phyloP scores from a whole-genome alignment of 2,113 vertebrate genomes.

The Lepidothrix coronata region DNA sequence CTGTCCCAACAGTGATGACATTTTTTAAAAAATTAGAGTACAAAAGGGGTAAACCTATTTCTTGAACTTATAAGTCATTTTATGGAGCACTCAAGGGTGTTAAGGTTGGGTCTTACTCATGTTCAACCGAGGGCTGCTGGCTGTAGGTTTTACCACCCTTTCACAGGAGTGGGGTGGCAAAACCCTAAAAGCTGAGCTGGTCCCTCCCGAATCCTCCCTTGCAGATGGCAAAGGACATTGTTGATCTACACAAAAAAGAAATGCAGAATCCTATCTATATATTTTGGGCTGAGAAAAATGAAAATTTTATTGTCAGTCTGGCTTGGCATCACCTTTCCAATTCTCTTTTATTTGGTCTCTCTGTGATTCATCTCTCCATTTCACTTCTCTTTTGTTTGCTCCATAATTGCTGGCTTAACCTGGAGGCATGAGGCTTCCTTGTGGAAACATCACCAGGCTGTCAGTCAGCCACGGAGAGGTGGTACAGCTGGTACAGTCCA shows the following conservation, averaged over 20 bases:
- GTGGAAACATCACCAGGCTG: conserved; percentile 30
- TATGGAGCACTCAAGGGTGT: background rate
- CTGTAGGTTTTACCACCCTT: background rate
- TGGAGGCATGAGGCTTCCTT: conserved; percentile 47
- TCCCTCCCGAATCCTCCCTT: background rate
- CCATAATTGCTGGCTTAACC: conserved; percentile 53
- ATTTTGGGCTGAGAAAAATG: background rate
- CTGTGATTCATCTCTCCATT: background rate
- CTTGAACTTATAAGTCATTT: background rate
- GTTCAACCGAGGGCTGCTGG: background rate
- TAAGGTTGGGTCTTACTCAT: background rate
- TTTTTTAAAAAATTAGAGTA: background rate
- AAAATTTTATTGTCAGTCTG: background rate
- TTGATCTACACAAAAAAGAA: background rate
- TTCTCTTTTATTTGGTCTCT: conserved; percentile 27
- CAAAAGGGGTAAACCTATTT: background rate
- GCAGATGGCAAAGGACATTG: background rate
- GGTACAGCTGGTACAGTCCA: conserved; percentile 62
- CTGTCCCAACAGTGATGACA: background rate
- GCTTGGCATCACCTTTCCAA: background rate
- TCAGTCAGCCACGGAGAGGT: conserved; percentile 35
- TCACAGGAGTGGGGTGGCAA: background rate
- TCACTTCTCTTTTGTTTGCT: conserved; percentile 20
- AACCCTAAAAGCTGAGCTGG: background rate
- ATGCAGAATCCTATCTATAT: background rate